These are phyloP conservation scores for Dysidea cf. avara DNA, from an alignment of 37 sponge, comb jelly and placozoan species.

Conservation along the genomic window DNA sequence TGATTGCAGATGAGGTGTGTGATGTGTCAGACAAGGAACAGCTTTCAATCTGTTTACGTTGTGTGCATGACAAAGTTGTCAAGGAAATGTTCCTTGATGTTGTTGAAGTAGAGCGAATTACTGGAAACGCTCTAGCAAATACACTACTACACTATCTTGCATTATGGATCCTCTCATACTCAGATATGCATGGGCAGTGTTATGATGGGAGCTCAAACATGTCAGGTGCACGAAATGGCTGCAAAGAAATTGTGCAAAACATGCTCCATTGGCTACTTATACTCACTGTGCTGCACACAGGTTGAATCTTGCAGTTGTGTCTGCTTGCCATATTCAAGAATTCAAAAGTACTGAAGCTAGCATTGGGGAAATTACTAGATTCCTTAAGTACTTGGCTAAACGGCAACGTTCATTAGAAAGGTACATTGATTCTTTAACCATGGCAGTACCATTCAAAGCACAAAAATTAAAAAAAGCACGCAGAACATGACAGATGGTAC, in stretches of 20 bases:
- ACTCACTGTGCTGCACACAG: too few species aligned
- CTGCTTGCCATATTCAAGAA: slow-evolving; percentile 9
- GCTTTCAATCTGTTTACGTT: slow-evolving; percentile 44
- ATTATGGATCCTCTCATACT: slow-evolving; percentile 5
- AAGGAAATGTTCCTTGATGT: slow-evolving; percentile 49
- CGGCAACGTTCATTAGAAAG: too few species aligned
- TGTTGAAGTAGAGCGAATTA: slow-evolving; percentile 51
- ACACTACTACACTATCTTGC: too few species aligned
- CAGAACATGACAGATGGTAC: slow-evolving; percentile 43
- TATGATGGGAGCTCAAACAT: too few species aligned
- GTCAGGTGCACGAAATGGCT: slow-evolving; percentile 40
- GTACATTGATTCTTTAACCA: slow-evolving; percentile 5
- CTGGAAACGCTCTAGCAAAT: slow-evolving; percentile 27
- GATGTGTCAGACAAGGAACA: slow-evolving; percentile 49
- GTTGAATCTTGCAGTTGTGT: too few species aligned
- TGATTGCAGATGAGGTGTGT: too few species aligned
- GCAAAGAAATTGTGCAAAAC: slow-evolving; percentile 34
- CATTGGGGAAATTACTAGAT: slow-evolving; percentile 38
- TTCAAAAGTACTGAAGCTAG: slow-evolving; percentile 36
- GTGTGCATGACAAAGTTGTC: too few species aligned
- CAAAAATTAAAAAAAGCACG: slow-evolving; percentile 52
- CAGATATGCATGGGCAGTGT: slow-evolving; percentile 43
- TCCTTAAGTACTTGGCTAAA: slow-evolving; percentile 46
- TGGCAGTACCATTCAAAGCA: slow-evolving; percentile 5
- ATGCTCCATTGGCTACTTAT: slow-evolving; percentile 43